These are phyloP conservation scores for Trissoscelio sp. DNA, from an alignment of 2,888 invertebrate genomes.

Conservation along the genomic window DNA sequence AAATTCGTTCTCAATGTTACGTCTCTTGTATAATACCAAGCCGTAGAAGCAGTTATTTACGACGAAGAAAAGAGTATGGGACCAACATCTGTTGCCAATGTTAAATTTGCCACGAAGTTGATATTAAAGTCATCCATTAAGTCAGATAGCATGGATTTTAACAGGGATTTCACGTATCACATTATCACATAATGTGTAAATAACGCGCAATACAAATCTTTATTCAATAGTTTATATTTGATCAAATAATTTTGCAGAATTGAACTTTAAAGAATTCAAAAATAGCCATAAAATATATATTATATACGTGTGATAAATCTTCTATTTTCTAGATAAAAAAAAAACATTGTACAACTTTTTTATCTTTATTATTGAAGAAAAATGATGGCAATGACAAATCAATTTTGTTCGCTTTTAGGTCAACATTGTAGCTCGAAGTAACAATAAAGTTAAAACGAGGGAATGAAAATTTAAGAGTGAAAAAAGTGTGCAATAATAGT, in stretches of 20 bases:
- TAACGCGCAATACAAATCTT: no score
- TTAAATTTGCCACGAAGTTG: constrained; percentile 63
- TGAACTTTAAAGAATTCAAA: no score
- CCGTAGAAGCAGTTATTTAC: constrained; percentile 49
- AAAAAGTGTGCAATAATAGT: constrained; percentile 16
- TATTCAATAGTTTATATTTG: no score
- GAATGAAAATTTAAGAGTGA: neutral
- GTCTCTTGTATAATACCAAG: constrained; percentile 44
- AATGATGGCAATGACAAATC: no score
- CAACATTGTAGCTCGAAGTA: neutral
- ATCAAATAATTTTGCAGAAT: no score
- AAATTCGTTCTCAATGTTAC: constrained; percentile 48
- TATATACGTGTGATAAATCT: no score
- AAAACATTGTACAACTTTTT: no score
- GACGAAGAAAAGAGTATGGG: constrained; percentile 40
- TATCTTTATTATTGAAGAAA: no score
- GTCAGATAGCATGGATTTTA: constrained; percentile 31
- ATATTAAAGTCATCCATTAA: constrained; percentile 60
- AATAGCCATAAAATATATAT: no score
- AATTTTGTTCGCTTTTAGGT: neutral
- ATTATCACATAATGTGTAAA: no score
- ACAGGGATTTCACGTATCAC: no score
- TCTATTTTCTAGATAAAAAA: no score
- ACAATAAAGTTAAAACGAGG: neutral
- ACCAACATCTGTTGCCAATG: constrained; percentile 58